A percentile compares a stretch with the other conserved stretches of the same genome.
Conservation (phyloP, 2,113 vertebrate genomes). For the Datnioides undecimradiatus region DNA sequence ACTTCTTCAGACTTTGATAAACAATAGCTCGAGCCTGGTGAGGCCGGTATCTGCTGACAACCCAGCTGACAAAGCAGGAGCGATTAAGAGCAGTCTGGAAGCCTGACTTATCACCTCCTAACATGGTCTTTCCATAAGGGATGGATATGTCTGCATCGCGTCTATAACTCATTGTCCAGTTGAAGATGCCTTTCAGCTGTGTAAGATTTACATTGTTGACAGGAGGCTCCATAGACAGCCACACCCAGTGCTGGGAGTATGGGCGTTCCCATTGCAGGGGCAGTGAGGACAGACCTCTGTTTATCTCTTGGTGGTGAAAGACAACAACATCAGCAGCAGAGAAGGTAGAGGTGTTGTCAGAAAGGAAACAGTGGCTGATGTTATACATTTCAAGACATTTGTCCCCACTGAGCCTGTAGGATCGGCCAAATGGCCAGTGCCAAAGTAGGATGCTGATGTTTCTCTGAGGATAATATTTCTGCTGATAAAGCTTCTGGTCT, state of each 20-base stretch:
- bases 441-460: constrained; percentile 86
- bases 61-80: constrained; percentile 84
- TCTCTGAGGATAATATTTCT: background rate
- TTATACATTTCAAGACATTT: constrained; percentile 77
- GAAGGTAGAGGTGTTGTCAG: constrained; percentile 70
- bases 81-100: constrained; percentile 76
- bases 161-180: constrained; percentile 92
- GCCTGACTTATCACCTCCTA: background rate
- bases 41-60: constrained; percentile 80
- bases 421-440: constrained; percentile 87
- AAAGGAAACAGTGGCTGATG: constrained; percentile 84
- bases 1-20: constrained; percentile 69
- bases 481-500: background rate
- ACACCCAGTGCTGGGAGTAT: constrained; percentile 87
- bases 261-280: constrained; percentile 76
- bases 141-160: constrained; percentile 88
- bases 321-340: constrained; percentile 84
- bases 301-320: constrained; percentile 88
- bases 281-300: background rate
- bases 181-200: constrained; percentile 84
- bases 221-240: constrained; percentile 91
- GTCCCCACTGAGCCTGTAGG: constrained; percentile 72
- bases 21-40: constrained; percentile 60
- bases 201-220: constrained; percentile 80
- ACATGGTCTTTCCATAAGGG: constrained; percentile 88